Evolutionary conservation across 1,140 invertebrate species (phyloP).

Genomic region (Temnothorax curvispinosus): DNA sequence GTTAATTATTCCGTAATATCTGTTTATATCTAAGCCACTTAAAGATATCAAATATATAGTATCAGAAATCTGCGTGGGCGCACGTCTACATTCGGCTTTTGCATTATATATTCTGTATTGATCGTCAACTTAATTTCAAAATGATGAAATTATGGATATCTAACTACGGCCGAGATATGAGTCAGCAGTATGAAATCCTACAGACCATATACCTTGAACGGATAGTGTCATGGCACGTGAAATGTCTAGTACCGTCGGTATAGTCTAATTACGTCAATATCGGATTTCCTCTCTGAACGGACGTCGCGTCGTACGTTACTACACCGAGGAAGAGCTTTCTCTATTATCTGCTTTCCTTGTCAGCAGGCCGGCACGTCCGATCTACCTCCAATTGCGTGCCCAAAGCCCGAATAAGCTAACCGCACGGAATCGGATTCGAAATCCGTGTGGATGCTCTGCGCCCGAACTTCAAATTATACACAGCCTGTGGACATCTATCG

Average conservation of each 20-base stretch:
- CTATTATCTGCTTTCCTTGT: constrained; percentile 70
- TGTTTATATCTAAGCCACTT: background rate
- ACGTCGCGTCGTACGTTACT: constrained; percentile 56
- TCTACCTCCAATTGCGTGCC: constrained; percentile 67
- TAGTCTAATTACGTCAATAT: constrained; percentile 73
- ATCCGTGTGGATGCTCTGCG: constrained; percentile 16
- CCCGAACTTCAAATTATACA: constrained; percentile 64
- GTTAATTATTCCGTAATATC: background rate
- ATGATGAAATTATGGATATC: constrained; percentile 64
- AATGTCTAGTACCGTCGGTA: constrained; percentile 55
- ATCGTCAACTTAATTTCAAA: constrained; percentile 69
- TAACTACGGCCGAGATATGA: constrained; percentile 51
- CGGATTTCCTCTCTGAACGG: constrained; percentile 65
- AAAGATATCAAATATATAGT: background rate
- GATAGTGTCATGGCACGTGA: constrained; percentile 59
- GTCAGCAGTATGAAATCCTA: constrained; percentile 60
- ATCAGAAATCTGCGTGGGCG: background rate
- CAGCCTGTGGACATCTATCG: constrained; percentile 54
- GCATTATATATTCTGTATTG: constrained; percentile 29
- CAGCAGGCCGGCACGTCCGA: constrained; percentile 64
- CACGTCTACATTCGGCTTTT: background rate
- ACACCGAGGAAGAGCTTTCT: constrained; percentile 49
- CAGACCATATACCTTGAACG: constrained; percentile 16
- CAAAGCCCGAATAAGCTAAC: constrained; percentile 72
- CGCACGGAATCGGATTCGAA: constrained; percentile 67